Percentiles rank a stretch among this genome's conserved stretches.
Conservation (phyloP, 1,140 invertebrate genomes). For the Cataglyphis hispanica region DNA sequence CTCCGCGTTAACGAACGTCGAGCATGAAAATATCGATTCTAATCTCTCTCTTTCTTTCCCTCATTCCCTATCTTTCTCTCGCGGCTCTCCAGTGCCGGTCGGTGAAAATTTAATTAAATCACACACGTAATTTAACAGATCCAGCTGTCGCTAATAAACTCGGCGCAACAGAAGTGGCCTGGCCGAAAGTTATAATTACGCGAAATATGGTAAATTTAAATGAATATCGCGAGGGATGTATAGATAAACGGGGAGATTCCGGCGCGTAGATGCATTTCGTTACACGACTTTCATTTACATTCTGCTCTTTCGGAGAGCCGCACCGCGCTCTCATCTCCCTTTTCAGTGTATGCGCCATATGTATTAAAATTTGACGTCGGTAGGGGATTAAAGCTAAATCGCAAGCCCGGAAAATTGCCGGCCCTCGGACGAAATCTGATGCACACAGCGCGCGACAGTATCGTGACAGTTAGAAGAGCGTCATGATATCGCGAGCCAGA, state of each 20-base stretch:
- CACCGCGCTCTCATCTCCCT: background rate
- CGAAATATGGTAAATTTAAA: conserved; percentile 58
- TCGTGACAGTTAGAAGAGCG: conserved; percentile 53
- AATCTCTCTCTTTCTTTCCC: too few relatives aligned
- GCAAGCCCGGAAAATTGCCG: conserved; percentile 53
- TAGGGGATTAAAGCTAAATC: conserved; percentile 49
- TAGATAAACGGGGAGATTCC: conserved; percentile 35
- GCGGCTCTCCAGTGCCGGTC: background rate
- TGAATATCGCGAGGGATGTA: conserved; percentile 27
- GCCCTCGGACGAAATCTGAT: conserved; percentile 49
- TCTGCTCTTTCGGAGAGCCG: conserved; percentile 20
- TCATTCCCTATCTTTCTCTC: too few relatives aligned
- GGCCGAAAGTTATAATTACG: conserved; percentile 60
- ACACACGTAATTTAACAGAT: conserved; percentile 62
- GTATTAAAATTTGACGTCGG: conserved; percentile 58
- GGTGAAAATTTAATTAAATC: conserved; percentile 64
- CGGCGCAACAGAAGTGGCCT: conserved; percentile 37
- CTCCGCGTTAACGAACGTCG: conserved; percentile 12
- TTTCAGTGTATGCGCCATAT: background rate
- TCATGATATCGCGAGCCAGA: conserved; percentile 33
- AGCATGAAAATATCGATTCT: conserved; percentile 45
- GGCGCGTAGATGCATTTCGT: conserved; percentile 45
- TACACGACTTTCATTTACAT: conserved; percentile 50
- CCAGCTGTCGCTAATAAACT: conserved; percentile 63
- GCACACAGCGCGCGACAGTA: conserved; percentile 39